phyloP scores from a whole-genome alignment of 1,140 invertebrate species.

The Hormaphis cornu region DNA sequence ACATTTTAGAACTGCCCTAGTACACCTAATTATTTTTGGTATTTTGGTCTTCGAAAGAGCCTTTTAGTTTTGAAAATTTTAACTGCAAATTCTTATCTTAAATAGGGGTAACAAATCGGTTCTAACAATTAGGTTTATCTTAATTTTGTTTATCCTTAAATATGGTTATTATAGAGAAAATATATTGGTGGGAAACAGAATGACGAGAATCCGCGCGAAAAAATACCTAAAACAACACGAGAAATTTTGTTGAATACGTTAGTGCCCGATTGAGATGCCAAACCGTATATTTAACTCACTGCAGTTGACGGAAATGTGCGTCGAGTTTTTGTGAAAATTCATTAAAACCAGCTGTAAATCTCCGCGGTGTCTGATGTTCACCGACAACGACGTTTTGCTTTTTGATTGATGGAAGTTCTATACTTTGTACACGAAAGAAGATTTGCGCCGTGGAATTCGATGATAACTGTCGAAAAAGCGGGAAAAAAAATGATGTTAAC shows the following conservation, averaged over 20 bases:
- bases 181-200: too few species aligned
- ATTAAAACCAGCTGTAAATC: background rate
- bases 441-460: conserved; percentile 15
- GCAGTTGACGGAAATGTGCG: background rate
- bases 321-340: background rate
- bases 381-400: background rate
- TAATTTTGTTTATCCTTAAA: too few species aligned
- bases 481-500: conserved; percentile 2
- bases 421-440: background rate
- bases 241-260: background rate
- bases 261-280: background rate
- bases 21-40: too few species aligned
- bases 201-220: too few species aligned
- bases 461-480: background rate
- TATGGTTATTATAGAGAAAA: too few species aligned
- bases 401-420: background rate
- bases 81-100: too few species aligned
- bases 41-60: too few species aligned
- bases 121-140: too few species aligned
- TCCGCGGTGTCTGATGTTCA: background rate
- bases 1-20: too few species aligned
- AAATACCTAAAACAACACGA: too few species aligned
- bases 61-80: too few species aligned
- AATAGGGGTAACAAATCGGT: too few species aligned
- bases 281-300: background rate